Evolutionary conservation across 2,888 invertebrate genomes (phyloP).

Genomic region (Volucella zonaria): DNA sequence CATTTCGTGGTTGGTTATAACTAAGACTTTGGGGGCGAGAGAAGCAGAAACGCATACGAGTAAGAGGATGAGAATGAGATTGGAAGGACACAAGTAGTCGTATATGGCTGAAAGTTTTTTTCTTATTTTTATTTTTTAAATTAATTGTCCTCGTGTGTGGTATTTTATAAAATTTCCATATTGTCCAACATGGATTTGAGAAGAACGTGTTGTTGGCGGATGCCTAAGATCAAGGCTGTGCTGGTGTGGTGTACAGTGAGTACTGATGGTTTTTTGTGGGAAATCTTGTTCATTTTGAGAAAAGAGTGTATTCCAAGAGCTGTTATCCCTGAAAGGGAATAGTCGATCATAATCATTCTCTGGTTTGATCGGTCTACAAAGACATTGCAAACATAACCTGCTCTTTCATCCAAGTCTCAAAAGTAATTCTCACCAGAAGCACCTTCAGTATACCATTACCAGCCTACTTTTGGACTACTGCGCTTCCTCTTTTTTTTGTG

Average conservation of each 20-base stretch:
- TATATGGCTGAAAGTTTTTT: conserved; percentile 16
- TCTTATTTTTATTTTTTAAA: conserved; percentile 15
- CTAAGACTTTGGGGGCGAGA: neutral
- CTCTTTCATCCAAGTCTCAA: no score
- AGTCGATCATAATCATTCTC: no score
- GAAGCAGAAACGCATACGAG: no score
- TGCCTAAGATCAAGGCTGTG: conserved; percentile 21
- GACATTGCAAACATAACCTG: no score
- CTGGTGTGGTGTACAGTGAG: conserved; percentile 29
- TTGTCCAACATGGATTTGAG: conserved; percentile 56
- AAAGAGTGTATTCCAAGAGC: no score
- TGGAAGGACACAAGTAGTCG: conserved; percentile 11
- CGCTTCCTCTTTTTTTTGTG: no score
- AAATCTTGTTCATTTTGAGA: no score
- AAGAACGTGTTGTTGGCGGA: conserved; percentile 41
- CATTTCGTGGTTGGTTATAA: conserved; percentile 35
- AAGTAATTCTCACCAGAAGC: no score
- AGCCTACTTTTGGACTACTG: no score
- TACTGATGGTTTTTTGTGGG: conserved; percentile 1
- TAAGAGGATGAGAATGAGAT: conserved; percentile 10
- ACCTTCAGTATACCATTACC: no score
- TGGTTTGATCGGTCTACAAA: no score
- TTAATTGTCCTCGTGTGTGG: conserved; percentile 53
- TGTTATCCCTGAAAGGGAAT: no score
- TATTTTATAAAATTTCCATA: conserved; percentile 68